Evolutionary conservation across 2,113 vertebrate species (phyloP).

Genomic region (Aegithalos caudatus): DNA sequence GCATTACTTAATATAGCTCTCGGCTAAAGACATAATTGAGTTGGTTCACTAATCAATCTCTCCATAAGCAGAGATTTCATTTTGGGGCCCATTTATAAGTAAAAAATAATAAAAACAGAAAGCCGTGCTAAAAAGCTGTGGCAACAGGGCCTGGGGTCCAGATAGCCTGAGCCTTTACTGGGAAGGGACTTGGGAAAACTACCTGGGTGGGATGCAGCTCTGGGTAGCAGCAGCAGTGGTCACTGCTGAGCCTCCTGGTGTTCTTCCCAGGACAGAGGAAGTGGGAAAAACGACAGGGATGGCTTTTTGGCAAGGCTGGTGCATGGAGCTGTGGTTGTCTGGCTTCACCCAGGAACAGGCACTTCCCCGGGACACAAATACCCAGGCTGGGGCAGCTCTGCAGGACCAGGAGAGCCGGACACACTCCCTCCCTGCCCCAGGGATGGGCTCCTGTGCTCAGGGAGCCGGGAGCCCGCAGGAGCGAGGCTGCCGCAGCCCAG

Average conservation of each 20-base stretch:
- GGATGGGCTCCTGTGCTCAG: fast-evolving
- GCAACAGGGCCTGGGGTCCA: neutral
- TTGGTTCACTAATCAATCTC: slow-evolving; percentile 81
- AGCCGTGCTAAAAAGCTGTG: neutral
- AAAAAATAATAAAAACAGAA: slow-evolving; percentile 22
- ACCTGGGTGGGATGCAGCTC: neutral
- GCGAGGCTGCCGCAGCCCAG: neutral
- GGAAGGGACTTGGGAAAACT: neutral
- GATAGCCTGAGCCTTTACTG: neutral
- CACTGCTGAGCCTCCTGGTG: fast-evolving
- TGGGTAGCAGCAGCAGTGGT: neutral
- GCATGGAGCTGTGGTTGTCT: fast-evolving
- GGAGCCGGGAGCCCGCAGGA: fast-evolving
- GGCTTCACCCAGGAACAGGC: fast-evolving
- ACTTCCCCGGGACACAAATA: fast-evolving
- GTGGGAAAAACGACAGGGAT: fast-evolving
- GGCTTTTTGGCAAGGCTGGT: neutral
- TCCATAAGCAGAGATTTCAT: slow-evolving; percentile 67
- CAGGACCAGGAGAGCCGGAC: neutral
- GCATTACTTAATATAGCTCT: slow-evolving; percentile 79
- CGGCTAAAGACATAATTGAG: slow-evolving; percentile 79
- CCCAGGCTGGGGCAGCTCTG: neutral
- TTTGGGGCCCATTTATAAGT: neutral
- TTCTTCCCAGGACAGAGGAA: neutral
- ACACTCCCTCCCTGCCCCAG: fast-evolving